Evolutionary conservation across 2,113 vertebrate genomes (phyloP), one percentile per base, ranked within the genome.

Genomic region (Cheirogaleus medius): DNA sequence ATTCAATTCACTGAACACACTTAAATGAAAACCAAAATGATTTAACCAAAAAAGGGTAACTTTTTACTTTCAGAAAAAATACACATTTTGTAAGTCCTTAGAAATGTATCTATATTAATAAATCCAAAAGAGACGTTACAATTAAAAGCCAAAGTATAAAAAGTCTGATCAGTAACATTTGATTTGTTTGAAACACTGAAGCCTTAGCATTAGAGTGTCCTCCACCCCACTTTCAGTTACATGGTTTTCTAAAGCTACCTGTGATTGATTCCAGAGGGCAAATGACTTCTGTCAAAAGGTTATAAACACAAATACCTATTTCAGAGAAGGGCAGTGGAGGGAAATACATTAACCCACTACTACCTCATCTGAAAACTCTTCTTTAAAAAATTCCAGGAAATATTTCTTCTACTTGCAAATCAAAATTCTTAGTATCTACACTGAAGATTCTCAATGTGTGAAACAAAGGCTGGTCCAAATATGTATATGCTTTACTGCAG

Each of bases 71-170:
- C 3, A 84, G 32, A 91, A 64, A 96, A 90, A 52, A 60, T 64
- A 85, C 7, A 68, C 52, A 91, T 47, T 86, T 84, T 85, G 2
- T 44, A 88, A 96, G 74, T 87, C 32, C 49, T 90, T 20, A 92
- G 56, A 81, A 96, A 90, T 64, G 9, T 91, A 90, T 34, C 89
- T 69, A 82, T 5, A 63, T 69, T 82, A 93, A 91, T 58, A 96
- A 91, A 96, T 12, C 6, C 73, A 87, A 92, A 84, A 90, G 8
- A 90, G 56, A 86, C 52, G 76, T 94, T 92, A 85, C 29, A 94
- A 94, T 63, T 90, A 92, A 97, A 86, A 87, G 34, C 29, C 6
- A 52, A 63, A 81, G 27, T 68, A 77, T 91, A 80, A 84, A 87
- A 52, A 77, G 29, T 87, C 54, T 74, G 15, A 81, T 44, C 27